phyloP scores from a whole-genome alignment of 2,113 vertebrate species.

The Oryctolagus cuniculus region mOryCun1.1 NC_091442.1:37577501-37578000 shows the following conservation, averaged over 20 bases:
- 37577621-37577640: background rate
- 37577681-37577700: background rate
- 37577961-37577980: background rate
- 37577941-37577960: background rate
- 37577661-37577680: background rate
- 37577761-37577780: background rate
- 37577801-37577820: background rate
- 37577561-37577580: background rate
- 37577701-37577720: background rate
- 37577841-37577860: background rate
- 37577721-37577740: background rate
- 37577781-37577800: background rate
- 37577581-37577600: slow-evolving; percentile 37
- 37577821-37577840: background rate
- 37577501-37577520: background rate
- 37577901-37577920: background rate
- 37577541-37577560: background rate
- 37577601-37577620: background rate
- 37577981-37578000: background rate
- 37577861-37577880: background rate
- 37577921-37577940: background rate
- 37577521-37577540: background rate
- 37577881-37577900: background rate
- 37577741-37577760: background rate
- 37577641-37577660: background rate